Percentiles rank a stretch among this genome's conserved stretches.
Evolutionary conservation across 2,113 vertebrate species (phyloP).

Genomic region (Microtus montanus): DNA sequence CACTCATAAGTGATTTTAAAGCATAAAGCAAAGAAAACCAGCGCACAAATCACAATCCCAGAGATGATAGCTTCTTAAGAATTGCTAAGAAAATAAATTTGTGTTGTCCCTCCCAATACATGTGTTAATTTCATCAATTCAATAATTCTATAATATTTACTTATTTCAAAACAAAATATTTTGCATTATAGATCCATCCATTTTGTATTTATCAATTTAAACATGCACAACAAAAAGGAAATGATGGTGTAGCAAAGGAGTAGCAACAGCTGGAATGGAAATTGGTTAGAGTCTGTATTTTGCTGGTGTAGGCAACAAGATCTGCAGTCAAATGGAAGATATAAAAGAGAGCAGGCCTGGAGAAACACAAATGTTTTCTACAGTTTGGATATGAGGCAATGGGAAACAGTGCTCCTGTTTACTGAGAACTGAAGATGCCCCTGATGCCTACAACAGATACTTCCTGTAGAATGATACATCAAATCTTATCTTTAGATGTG

Average conservation of each 20-base stretch:
- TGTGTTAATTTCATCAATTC: background rate
- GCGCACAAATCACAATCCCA: no score
- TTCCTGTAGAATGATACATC: fast-evolving
- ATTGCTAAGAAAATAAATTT: background rate
- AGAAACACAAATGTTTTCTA: background rate
- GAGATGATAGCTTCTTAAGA: background rate
- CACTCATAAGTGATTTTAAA: no score
- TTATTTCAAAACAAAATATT: background rate
- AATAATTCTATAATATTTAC: background rate
- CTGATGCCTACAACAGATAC: background rate
- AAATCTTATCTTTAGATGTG: background rate
- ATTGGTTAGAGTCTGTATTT: background rate
- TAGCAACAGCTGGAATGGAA: no score
- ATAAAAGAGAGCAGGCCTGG: background rate
- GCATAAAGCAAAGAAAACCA: no score
- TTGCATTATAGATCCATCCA: no score
- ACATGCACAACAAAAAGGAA: background rate
- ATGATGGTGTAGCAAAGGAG: background rate
- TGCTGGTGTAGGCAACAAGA: background rate
- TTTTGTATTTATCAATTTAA: background rate
- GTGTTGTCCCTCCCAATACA: background rate
- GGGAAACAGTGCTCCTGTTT: background rate
- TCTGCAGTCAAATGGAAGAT: background rate
- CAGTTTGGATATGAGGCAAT: background rate
- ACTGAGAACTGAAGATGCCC: background rate